These are phyloP conservation scores for Drosophila repleta DNA, from an alignment of 1,140 invertebrate species.

Conservation along the genomic window DNA sequence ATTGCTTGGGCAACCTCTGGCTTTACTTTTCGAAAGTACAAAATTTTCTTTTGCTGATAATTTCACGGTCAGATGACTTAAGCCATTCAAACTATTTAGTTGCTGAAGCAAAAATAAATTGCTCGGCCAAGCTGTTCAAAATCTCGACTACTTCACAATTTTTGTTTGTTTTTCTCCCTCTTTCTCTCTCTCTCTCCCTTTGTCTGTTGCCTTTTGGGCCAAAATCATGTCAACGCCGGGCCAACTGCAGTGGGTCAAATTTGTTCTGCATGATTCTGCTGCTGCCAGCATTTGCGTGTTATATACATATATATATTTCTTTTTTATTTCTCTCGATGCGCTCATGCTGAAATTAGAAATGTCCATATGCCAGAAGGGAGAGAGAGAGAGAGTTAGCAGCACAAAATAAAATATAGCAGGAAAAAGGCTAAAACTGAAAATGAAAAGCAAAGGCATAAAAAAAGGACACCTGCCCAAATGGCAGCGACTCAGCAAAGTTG, in stretches of 20 bases:
- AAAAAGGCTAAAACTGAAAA: constrained; percentile 13
- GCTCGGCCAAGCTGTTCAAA: constrained; percentile 46
- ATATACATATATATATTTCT: not conserved
- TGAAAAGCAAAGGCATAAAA: constrained; percentile 14
- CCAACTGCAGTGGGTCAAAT: constrained; percentile 23
- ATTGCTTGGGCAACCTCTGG: not conserved
- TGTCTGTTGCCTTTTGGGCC: constrained; percentile 1
- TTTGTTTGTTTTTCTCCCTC: not conserved
- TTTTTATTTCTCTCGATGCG: constrained; percentile 48
- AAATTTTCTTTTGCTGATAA: constrained; percentile 51
- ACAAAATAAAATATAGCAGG: constrained; percentile 12
- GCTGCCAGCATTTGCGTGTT: constrained; percentile 3
- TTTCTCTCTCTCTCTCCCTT: not conserved
- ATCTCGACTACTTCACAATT: constrained; percentile 45
- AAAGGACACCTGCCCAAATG: constrained; percentile 52
- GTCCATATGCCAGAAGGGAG: constrained; percentile 63
- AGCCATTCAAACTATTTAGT: constrained; percentile 44
- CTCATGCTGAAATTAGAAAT: constrained; percentile 75
- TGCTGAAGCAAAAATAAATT: constrained; percentile 48
- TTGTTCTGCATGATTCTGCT: constrained; percentile 26
- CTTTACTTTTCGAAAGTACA: not conserved
- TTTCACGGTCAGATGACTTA: constrained; percentile 57
- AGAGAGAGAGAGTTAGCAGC: constrained; percentile 17
- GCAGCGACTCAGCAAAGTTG: constrained; percentile 67
- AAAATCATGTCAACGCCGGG: constrained; percentile 35